Evolutionary conservation across 2,113 vertebrate species (phyloP).

Genomic region (Artemisiospiza belli): DNA sequence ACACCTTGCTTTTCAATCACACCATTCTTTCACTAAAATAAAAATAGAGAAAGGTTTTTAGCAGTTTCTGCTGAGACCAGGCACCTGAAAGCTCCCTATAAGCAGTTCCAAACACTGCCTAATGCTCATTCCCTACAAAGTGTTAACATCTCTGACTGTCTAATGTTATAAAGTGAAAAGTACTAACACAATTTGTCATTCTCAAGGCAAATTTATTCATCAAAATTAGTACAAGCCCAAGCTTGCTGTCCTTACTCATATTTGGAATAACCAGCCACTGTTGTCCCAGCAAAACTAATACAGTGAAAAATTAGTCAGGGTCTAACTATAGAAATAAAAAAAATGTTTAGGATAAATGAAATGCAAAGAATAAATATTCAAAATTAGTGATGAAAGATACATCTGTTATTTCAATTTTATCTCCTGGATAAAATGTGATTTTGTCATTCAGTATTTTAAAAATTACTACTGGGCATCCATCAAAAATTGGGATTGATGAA

Average conservation of each 20-base stretch:
- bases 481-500: background rate
- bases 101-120: background rate
- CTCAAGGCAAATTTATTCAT: background rate
- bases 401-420: slow-evolving; percentile 18
- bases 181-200: slow-evolving; percentile 22
- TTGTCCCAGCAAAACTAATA: background rate
- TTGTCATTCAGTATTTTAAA: slow-evolving; percentile 1
- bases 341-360: background rate
- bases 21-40: background rate
- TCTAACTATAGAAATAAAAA: background rate
- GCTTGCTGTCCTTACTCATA: slow-evolving; percentile 4
- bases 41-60: background rate
- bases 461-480: background rate
- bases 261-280: slow-evolving; percentile 5
- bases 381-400: slow-evolving; percentile 11
- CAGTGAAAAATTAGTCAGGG: background rate
- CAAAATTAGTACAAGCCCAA: slow-evolving; percentile 30
- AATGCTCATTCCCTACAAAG: background rate
- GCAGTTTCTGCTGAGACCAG: background rate
- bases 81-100: background rate
- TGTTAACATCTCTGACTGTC: background rate
- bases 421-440: slow-evolving; percentile 14
- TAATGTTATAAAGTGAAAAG: slow-evolving; percentile 4
- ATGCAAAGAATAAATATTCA: slow-evolving; percentile 22
- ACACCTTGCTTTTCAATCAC: background rate